Evolutionary conservation across 37 sponge, comb jelly and placozoan species (phyloP), one percentile per base, ranked within the genome.

Genomic region (Chondrosia reniformis): DNA sequence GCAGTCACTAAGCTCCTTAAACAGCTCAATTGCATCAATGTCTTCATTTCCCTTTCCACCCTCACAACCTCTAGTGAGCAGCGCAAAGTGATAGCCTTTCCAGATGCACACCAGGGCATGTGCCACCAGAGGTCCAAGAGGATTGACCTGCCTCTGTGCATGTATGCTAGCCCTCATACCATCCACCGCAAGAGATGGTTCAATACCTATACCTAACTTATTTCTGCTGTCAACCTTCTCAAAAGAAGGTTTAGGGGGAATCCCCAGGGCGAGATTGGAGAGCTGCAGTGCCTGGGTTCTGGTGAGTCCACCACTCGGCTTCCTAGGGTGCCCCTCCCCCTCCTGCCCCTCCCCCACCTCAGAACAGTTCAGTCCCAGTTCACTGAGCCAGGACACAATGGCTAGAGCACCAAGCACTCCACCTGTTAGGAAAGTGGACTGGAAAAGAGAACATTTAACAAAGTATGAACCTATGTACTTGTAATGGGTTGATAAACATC

Each of bases 41-140:
- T 25, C 36, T 17, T 24, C 25, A 21, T 44, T 44, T 13, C n/a
- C 24, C 37, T 24, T 17, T 25, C 22, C 41, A n/a, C 46, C 63
- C 7, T 12, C 32, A 8, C n/a, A 43, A 33, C 49, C 21, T 1
- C 30, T 39, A 22, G 44, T 45, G 22, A 38, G 32, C 9, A 85
- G 66, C 21, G 30, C 46, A 44, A 49, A 76, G 1, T 77, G 80
- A 28, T 84, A 27, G 80, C 85, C 84, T 31, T 75, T 54, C 91
- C 91, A 90, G 63, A 85, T 75, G 15, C 55, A 74, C 2, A 46
- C 34, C 28, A 80, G 54, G 45, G 79, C 83, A 37, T 64, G 75
- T 6, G 80, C 56, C 13, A 87, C 61, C 0, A 80, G 12, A n/a
- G n/a, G n/a, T n/a, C n/a, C n/a, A n/a, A n/a, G n/a, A n/a, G n/a